Percentiles rank a stretch among this genome's conserved stretches.
Evolutionary conservation across 2,888 invertebrate genomes (phyloP).

Genomic region (Rosalia funebris): DNA sequence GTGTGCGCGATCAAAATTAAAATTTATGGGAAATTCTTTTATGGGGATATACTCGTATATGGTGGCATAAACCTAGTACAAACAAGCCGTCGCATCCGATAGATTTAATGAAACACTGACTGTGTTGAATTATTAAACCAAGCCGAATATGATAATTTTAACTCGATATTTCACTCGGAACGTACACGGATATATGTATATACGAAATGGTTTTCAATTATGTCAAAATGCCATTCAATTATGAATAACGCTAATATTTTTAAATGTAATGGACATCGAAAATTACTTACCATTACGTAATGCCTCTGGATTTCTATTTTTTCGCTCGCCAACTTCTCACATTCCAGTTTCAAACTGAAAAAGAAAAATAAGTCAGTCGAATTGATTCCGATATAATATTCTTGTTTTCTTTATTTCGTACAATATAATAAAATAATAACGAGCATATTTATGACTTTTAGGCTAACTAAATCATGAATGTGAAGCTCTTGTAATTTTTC

Average conservation of each 20-base stretch:
- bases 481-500: no score
- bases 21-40: constrained; percentile 37
- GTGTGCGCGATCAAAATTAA: constrained; percentile 41
- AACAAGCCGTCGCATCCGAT: constrained; percentile 29
- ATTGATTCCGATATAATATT: no score
- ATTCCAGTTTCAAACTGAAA: constrained; percentile 94
- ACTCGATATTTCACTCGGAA: constrained; percentile 22
- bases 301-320: constrained; percentile 99
- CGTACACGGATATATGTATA: constrained; percentile 2
- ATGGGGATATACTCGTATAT: constrained; percentile 17
- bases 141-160: constrained; percentile 20
- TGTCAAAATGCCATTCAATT: constrained; percentile 1
- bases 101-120: constrained; percentile 34
- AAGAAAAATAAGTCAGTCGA: no score
- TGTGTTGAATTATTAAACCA: constrained; percentile 27
- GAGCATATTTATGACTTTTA: no score
- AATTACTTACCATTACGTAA: constrained; percentile 93
- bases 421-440: no score
- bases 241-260: not conserved
- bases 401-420: no score
- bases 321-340: constrained; percentile 96
- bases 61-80: constrained; percentile 31
- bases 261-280: not conserved
- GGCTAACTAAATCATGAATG: no score
- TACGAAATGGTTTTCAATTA: constrained; percentile 9